Percentiles rank a stretch among this genome's conserved stretches.
Evolutionary conservation across 1,140 invertebrate genomes (phyloP).

Genomic region (Zaprionus ornatus): DNA sequence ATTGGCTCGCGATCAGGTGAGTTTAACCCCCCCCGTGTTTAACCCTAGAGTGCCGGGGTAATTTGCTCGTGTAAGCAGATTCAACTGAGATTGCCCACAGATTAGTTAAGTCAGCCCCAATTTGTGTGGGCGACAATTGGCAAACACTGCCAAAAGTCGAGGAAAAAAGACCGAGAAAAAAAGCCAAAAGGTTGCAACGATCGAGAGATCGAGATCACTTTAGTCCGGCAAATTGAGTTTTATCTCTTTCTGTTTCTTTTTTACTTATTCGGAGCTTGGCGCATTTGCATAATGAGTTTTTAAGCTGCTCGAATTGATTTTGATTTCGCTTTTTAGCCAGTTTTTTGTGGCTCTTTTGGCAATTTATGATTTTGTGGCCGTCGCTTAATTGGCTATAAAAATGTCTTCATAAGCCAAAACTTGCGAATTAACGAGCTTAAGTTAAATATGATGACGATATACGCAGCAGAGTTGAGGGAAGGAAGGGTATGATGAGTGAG

Average conservation of each 20-base stretch:
- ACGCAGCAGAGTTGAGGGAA: neutral
- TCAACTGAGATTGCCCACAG: conserved; percentile 20
- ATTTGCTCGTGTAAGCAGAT: conserved; percentile 34
- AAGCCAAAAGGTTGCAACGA: conserved; percentile 51
- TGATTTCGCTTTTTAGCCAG: conserved; percentile 17
- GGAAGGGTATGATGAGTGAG: neutral
- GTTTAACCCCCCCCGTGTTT: neutral
- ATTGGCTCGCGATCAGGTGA: conserved; percentile 94
- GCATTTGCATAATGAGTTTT: conserved; percentile 80
- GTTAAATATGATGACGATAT: conserved; percentile 32
- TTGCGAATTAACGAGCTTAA: conserved; percentile 44
- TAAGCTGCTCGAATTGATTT: conserved; percentile 74
- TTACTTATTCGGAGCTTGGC: conserved; percentile 19
- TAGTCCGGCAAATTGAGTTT: conserved; percentile 13
- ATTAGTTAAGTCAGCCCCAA: conserved; percentile 57
- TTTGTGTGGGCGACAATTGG: conserved; percentile 71
- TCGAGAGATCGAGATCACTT: conserved; percentile 36
- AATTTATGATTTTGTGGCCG: conserved; percentile 68
- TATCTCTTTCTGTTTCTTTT: neutral
- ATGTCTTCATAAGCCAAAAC: conserved; percentile 70
- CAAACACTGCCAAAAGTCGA: conserved; percentile 32
- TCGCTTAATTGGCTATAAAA: conserved; percentile 77
- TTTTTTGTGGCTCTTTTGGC: conserved; percentile 35
- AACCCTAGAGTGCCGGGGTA: conserved; percentile 12
- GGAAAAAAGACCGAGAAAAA: neutral